Evolutionary conservation across 2,113 vertebrate species (phyloP).

Genomic region (Paraplagusia blochii): DNA sequence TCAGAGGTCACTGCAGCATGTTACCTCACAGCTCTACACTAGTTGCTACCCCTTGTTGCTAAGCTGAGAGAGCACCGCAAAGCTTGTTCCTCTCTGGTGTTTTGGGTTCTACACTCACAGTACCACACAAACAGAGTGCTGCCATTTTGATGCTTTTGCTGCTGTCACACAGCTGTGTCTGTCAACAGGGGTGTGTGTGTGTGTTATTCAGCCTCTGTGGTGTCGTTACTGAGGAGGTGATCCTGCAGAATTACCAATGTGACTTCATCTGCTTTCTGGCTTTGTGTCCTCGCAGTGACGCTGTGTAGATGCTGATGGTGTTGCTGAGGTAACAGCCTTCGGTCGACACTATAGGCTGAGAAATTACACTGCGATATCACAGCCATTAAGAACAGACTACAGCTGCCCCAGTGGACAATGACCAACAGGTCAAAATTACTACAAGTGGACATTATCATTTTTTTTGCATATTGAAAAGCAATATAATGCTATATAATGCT

Average conservation of each 20-base stretch:
- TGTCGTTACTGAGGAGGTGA: not conserved
- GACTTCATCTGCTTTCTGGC: not conserved
- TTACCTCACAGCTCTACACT: conserved; percentile 52
- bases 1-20: conserved; percentile 60
- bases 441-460: not conserved
- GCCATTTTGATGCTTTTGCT: conserved; percentile 53
- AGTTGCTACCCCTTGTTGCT: conserved; percentile 69
- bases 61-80: conserved; percentile 57
- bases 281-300: not conserved
- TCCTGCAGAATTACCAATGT: not conserved
- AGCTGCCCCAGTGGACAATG: not conserved
- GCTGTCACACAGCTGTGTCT: conserved; percentile 8
- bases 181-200: not conserved
- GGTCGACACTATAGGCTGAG: conserved; percentile 16
- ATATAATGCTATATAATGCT: no score
- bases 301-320: conserved; percentile 10
- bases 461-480: not conserved
- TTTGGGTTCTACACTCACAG: conserved; percentile 41
- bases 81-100: conserved; percentile 48
- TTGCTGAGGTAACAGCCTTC: conserved; percentile 16
- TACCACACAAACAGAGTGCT: conserved; percentile 30
- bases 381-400: not conserved
- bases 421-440: no score
- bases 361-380: conserved; percentile 3
- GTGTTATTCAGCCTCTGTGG: conserved; percentile 7